Evolutionary conservation across 2,797 vertebrate species (phyloP), one percentile per base, ranked within the genome.

Genomic region (Crax fasciolata): DNA sequence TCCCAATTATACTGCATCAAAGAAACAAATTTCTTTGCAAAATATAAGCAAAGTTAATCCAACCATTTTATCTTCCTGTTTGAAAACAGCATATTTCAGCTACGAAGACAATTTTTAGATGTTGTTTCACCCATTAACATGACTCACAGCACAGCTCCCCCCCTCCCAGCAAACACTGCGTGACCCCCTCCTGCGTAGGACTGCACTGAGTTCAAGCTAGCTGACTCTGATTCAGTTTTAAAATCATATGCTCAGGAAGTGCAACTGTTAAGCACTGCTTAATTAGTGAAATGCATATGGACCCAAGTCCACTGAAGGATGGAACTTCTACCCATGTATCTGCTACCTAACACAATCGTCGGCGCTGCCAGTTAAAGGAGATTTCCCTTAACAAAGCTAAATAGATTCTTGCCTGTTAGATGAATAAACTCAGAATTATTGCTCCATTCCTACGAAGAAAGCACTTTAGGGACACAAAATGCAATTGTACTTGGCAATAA

Each of bases 161-260:
- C 28, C 8, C 25, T 19, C 39, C 25, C 71, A 74, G 84, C 83
- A 90, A 72, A 79, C 19, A 25, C 66, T 61, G 54, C 65, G 39
- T 1, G n/a, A 61, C 70, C 41, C 35, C 55, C 30, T 83, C 65
- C 74, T 92, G 92, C 27, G 32, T 81, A 51, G 91, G 94, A 74
- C 57, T 85, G 78, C 6, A 20, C 81, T 38, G 65, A 82, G 75
- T n/a, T 73, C 84, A 77, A 86, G 79, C 32, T 82, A 66, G 68
- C 48, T 63, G 75, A 61, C 82, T 92, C 28, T 90, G 74, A 82
- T 82, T 84, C 65, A 89, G 67, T 43, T 62, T 93, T 57, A 84
- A 51, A 68, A 92, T 94, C 88, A 83, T 75, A 92, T 83, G 87
- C 73, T 96, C 92, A 94, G 90, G 93, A 96, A 92, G 73, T 43